Conservation (phyloP, 92 coral and sea anemone genomes). For the Muricea muricata region DNA sequence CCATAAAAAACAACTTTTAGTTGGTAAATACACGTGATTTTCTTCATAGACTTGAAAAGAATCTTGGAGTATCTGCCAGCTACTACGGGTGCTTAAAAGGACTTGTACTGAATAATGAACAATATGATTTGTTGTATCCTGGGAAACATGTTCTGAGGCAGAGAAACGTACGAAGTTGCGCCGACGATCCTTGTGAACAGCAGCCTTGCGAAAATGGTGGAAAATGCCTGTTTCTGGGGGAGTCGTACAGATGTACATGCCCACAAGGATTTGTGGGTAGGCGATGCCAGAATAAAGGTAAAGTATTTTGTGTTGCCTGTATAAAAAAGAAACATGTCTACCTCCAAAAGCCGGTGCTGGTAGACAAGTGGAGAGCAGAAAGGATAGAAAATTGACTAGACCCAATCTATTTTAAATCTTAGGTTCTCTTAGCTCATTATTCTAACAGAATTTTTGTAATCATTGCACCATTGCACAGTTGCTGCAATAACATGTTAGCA, state of each 20-base stretch:
- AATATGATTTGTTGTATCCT: slow-evolving; percentile 21
- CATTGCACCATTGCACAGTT: no score
- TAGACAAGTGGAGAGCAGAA: no score
- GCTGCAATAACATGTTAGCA: no score
- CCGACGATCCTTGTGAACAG: slow-evolving; percentile 30
- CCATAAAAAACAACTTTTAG: not conserved
- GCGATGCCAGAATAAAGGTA: slow-evolving; percentile 34
- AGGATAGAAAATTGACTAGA: no score
- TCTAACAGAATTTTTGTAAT: no score
- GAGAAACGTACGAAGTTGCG: slow-evolving; percentile 11
- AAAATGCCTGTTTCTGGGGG: slow-evolving; percentile 18
- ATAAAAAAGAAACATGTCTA: not conserved
- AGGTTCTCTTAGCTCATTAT: no score
- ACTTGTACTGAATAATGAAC: slow-evolving; percentile 4
- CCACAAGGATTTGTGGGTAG: slow-evolving; percentile 43
- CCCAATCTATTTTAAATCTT: no score
- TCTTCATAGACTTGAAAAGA: not conserved
- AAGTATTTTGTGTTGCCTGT: not conserved
- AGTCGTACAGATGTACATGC: slow-evolving; percentile 11
- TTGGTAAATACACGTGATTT: not conserved
- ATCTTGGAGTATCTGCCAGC: slow-evolving; percentile 21
- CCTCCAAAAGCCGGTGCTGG: not conserved
- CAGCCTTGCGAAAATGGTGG: slow-evolving; percentile 43
- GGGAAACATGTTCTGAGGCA: slow-evolving; percentile 26
- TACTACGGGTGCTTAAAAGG: slow-evolving; percentile 28